Evolutionary conservation across 2,113 vertebrate genomes (phyloP), one percentile per base, ranked within the genome.

Genomic region (Charina bottae): DNA sequence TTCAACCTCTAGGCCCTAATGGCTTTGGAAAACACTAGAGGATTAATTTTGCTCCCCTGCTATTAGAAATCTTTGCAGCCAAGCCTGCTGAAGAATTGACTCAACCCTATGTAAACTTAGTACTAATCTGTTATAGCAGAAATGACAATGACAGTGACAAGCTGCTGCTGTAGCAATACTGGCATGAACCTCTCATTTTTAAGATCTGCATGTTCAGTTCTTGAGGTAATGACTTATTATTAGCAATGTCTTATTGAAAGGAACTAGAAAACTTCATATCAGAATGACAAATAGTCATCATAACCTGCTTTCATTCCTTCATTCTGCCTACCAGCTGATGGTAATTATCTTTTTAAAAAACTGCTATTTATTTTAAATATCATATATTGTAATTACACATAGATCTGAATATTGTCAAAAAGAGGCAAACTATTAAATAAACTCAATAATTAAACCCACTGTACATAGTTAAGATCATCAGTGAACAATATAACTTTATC

Each of bases 211-310:
- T 54, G 23, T 89, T 53, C 26, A 53, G 60, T 11, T 28, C 4
- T 83, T 58, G 13, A 83, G 68, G 28, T 26, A 53, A 23, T 56
- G 88, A 89, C 68, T 92, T 90, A 37, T 6, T 90, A 33, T 6
- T 89, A 54, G 4, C 87, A 60, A 46, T 58, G 37, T 37, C 3
- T 49, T 68, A 19, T 90, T 24, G 78, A 92, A 49, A 93, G 24
- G 26, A n/a, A 42, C 68, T 84, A 1, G 13, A 91, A 33, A 87
- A 9, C 89, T 89, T 24, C 15, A 24, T 56, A 3, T 59, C 90
- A 85, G 90, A 92, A 91, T 85, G 1, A 10, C 15, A 93, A 94
- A 12, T 23, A 87, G 19, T 8, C 86, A 59, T 59, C 21, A 46
- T n/a, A 87, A 24, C 56, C 56, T 59, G 58, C 86, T 12, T 87